A percentile compares a stretch with the other conserved stretches of the same genome.
Evolutionary conservation across 2,888 invertebrate species (phyloP).

Genomic region (Machimus atricapillus): DNA sequence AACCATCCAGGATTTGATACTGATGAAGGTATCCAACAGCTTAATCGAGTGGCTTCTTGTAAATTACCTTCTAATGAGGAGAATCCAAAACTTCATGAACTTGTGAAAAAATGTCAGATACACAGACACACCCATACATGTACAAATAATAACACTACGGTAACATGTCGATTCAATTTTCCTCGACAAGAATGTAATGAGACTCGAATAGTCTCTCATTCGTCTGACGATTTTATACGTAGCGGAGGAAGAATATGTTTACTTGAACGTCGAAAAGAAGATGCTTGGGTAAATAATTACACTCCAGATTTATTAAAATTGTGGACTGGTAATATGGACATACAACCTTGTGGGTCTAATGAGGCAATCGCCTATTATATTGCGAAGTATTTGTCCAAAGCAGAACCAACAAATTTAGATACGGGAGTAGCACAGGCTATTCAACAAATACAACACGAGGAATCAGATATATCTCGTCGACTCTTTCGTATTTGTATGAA

Average conservation of each 20-base stretch:
- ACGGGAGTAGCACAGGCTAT: conserved; percentile 48
- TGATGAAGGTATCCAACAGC: conserved; percentile 42
- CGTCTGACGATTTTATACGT: conserved; percentile 43
- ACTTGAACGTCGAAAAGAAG: conserved; percentile 40
- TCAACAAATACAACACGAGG: conserved; percentile 48
- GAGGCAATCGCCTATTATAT: conserved; percentile 49
- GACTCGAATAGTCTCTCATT: conserved; percentile 39
- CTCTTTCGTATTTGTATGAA: conserved; percentile 52
- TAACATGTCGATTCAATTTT: conserved; percentile 47
- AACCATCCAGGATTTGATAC: conserved; percentile 48
- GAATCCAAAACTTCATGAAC: conserved; percentile 41
- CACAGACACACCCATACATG: conserved; percentile 49
- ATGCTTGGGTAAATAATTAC: conserved; percentile 50
- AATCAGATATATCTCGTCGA: conserved; percentile 49
- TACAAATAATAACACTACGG: conserved; percentile 42
- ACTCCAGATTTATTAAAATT: conserved; percentile 43
- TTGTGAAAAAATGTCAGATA: conserved; percentile 44
- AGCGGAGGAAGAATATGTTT: conserved; percentile 37
- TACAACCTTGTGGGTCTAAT: conserved; percentile 52
- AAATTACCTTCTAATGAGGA: conserved; percentile 34
- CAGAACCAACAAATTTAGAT: conserved; percentile 38
- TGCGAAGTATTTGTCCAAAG: conserved; percentile 46
- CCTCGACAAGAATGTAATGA: conserved; percentile 41
- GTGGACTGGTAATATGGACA: conserved; percentile 51
- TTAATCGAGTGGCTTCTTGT: conserved; percentile 43